Evolutionary conservation across 2,888 invertebrate genomes (phyloP), one percentile per base, ranked within the genome.

Genomic region (Lasioglossum marginatum): DNA sequence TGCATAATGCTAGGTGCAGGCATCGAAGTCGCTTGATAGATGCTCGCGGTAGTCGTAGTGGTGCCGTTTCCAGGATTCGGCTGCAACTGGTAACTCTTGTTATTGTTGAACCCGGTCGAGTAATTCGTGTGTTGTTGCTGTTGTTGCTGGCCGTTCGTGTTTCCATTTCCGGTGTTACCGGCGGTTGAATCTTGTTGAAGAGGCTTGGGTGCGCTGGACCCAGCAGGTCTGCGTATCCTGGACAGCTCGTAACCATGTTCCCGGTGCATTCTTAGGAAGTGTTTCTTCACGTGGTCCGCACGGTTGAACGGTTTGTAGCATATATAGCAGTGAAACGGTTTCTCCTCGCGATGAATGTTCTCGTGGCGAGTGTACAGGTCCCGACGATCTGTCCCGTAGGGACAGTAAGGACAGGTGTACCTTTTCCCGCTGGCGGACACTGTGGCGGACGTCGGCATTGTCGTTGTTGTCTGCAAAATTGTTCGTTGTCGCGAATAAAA

Each of bases 241-340:
- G 98, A 97, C 82, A 98, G 96, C 93, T 98, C 98, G 94, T 98
- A 99, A 1, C 97, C 97, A 94, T 98, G 97, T 92, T 98, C 98
- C 70, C 98, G 97, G 94, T 99, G 98, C 98, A 99, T 98, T 90
- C 98, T 96, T 89, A 98, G 96, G 93, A 98, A 98, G 95, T 99
- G 98, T 93, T 99, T 99, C 95, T 99, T 99, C 72, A 99, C 98
- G 94, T 99, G 98, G 95, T 99, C 98, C 63, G 98, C 98, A 77
- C 98, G 96, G 95, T 98, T 99, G 96, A 99, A 99, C 95, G 98
- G 98, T 95, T 98, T 98, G 94, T 97, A 97, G 94, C 98, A 98
- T 52, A 98, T 97, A 95, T 98, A 98, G 95, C 98, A 99, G 94
- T 98, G 98, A 95, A 98, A 99, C 10, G 98, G 98, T 94, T 99